Percentiles rank a stretch among this genome's conserved stretches.
Conservation (phyloP, 1,140 invertebrate species). For the honey bee (Apis mellifera) region DNA sequence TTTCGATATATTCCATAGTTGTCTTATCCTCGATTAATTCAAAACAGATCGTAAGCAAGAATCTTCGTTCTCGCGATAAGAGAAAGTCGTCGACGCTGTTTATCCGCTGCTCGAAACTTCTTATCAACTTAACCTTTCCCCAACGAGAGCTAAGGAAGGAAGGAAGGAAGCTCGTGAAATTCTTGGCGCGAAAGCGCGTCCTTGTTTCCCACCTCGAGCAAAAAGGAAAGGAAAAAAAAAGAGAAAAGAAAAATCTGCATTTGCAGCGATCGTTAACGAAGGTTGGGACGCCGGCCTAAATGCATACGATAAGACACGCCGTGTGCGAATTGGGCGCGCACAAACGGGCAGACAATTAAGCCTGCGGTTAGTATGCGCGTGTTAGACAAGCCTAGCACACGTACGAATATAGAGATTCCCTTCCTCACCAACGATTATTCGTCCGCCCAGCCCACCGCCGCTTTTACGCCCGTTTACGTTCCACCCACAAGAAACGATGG, state of each 20-base stretch:
- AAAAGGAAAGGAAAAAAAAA: slow-evolving; percentile 6
- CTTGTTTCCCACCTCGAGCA: slow-evolving; percentile 6
- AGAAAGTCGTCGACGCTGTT: neutral
- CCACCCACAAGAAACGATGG: no score
- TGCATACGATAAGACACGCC: slow-evolving; percentile 44
- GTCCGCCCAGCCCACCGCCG: neutral
- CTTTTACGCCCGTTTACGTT: slow-evolving; percentile 34
- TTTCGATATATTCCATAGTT: neutral
- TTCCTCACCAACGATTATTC: neutral
- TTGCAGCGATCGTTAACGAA: slow-evolving; percentile 40
- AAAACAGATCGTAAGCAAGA: neutral
- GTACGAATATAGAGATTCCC: neutral
- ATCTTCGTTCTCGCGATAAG: no score
- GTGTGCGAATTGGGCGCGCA: slow-evolving; percentile 11
- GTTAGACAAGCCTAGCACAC: neutral
- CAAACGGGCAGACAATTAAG: slow-evolving; percentile 32
- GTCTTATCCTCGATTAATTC: no score
- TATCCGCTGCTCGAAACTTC: neutral
- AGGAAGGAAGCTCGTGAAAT: neutral
- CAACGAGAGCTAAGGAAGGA: no score
- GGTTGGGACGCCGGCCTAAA: slow-evolving; percentile 24
- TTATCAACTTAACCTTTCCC: neutral
- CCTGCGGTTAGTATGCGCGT: slow-evolving; percentile 13
- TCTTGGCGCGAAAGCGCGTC: slow-evolving; percentile 20
- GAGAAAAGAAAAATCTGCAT: slow-evolving; percentile 46